Evolutionary conservation across 2,113 vertebrate genomes (phyloP), one percentile per base, ranked within the genome.

Genomic region (Oenanthe melanoleuca): DNA sequence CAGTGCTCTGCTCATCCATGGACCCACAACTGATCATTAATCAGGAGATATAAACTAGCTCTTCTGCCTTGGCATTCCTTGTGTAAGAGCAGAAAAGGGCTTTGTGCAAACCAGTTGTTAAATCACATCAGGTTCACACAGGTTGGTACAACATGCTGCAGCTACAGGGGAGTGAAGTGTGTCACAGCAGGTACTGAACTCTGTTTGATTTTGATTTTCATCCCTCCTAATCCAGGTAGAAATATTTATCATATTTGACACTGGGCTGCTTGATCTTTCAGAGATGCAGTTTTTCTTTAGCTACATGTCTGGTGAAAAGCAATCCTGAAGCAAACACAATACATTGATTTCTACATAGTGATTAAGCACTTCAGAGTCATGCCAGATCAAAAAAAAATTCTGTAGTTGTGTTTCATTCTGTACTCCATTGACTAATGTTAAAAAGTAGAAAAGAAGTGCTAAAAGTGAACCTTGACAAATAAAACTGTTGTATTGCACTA

Each of bases 401-500:
- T 52, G 50, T 52, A 29, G 50, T 29, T 52, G 9, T 52, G 50
- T 96, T 96, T 95, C 93, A 34, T 89, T 93, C 87, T 69, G 49
- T 2, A 5, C 79, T 95, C 83, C 73, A 61, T 89, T 92, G 80
- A 21, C 80, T 88, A 64, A 42, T 75, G 74, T 94, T 92, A 88
- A 93, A 80, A 93, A 86, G 79, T 57, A 92, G 86, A 93, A 94
- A 97, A 97, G 91, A 79, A 88, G 91, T 96, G 82, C 94, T 78
- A 66, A 95, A 97, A 95, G 86, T 52, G 10, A 87, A 72, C 86
- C 81, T 67, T 79, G 90, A 95, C 89, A 94, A 94, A 94, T 95
- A 95, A 96, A 97, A 93, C 67, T 67, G 70, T 92, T 96, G 93
- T 80, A 34, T 56, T 87, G 88, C 97, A 70, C 96, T 97, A 95